A percentile compares a stretch with the other conserved stretches of the same genome.
These are phyloP conservation scores for Macquaria australasica DNA, from an alignment of 2,113 vertebrate genomes.

Conservation along the genomic window DNA sequence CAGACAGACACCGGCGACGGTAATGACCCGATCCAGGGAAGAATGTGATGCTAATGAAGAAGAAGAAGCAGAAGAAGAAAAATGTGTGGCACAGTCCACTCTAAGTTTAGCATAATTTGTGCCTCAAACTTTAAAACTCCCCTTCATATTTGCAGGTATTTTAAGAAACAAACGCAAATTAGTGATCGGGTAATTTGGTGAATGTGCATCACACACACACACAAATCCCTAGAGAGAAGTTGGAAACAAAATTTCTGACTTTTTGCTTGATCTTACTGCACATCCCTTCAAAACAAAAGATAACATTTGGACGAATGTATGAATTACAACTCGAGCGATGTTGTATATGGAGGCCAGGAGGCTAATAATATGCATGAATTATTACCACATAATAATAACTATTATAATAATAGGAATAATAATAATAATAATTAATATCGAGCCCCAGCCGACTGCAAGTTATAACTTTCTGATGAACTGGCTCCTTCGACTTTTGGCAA, in stretches of 20 bases:
- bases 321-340: background rate
- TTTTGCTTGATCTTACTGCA: background rate
- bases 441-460: background rate
- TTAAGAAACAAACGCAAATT: background rate
- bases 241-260: too few relatives aligned
- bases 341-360: background rate
- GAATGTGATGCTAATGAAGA: background rate
- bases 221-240: background rate
- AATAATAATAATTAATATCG: background rate
- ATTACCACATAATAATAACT: background rate
- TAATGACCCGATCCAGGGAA: background rate
- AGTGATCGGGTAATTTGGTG: too few relatives aligned
- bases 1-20: conserved; percentile 24
- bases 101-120: background rate
- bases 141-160: background rate
- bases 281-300: conserved; percentile 1
- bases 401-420: background rate
- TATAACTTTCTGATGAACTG: conserved; percentile 39
- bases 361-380: background rate
- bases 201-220: background rate
- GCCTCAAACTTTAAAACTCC: background rate
- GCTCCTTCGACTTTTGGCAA: conserved; percentile 39
- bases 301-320: background rate
- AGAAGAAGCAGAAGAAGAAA: background rate
- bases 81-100: background rate